These are phyloP conservation scores for Drosophila affinis DNA, from an alignment of 2,888 invertebrate species.

Conservation along the genomic window DNA sequence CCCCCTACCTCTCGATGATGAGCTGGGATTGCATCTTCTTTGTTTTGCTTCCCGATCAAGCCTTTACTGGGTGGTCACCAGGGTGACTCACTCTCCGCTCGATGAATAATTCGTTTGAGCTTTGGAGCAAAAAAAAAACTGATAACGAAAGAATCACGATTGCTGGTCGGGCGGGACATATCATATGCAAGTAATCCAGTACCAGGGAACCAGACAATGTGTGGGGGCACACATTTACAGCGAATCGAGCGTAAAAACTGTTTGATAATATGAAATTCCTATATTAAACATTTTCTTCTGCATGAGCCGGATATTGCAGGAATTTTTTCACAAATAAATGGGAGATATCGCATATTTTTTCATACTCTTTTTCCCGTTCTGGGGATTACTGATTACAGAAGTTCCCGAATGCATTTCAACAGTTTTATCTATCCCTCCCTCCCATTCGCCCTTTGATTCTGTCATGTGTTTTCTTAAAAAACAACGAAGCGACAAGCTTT, in stretches of 20 bases:
- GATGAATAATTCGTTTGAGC: slow-evolving; percentile 7
- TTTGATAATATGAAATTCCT: background rate
- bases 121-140: background rate
- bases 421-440: slow-evolving; percentile 23
- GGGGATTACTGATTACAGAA: background rate
- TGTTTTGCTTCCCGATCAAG: background rate
- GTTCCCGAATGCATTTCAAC: slow-evolving; percentile 1
- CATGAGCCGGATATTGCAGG: background rate
- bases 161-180: background rate
- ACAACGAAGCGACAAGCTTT: slow-evolving; percentile 1
- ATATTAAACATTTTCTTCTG: no score
- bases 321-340: background rate
- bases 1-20: background rate
- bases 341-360: background rate
- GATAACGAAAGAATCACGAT: slow-evolving; percentile 4
- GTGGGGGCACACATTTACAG: background rate
- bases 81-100: slow-evolving; percentile 9
- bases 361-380: background rate
- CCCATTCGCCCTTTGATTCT: background rate
- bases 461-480: background rate
- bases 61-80: background rate
- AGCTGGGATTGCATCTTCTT: background rate
- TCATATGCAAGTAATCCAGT: background rate
- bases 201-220: background rate
- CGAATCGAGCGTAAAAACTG: background rate